phyloP scores from a whole-genome alignment of 2,113 vertebrate species.

The Cranoglanis bouderius region DNA sequence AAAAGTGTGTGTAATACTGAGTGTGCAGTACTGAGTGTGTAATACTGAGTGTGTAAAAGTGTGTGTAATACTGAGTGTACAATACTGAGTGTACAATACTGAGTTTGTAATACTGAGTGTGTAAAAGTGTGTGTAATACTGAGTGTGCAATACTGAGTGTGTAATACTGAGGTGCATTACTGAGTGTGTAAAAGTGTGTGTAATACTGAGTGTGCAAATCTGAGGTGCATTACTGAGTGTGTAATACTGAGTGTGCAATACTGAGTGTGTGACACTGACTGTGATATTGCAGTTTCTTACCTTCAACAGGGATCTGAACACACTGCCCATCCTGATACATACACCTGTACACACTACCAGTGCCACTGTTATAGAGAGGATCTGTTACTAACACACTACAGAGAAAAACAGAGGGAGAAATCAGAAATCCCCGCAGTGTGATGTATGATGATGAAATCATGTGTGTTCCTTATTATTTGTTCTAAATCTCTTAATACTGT shows the following conservation, averaged over 20 bases:
- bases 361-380: constrained; percentile 45
- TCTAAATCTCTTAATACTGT: background rate
- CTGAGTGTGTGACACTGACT: background rate
- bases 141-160: no score
- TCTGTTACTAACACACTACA: constrained; percentile 56
- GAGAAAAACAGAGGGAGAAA: background rate
- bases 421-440: background rate
- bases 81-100: no score
- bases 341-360: constrained; percentile 54
- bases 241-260: background rate
- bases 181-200: no score
- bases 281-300: constrained; percentile 30
- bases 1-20: no score
- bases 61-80: no score
- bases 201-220: no score
- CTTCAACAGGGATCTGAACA: constrained; percentile 36
- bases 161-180: no score
- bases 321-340: constrained; percentile 44
- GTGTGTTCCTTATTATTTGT: background rate
- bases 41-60: no score
- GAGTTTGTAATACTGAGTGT: no score
- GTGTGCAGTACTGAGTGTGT: no score
- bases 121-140: no score
- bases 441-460: background rate
- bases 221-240: background rate